Base-by-base conservation (phyloP, 2,888 invertebrate species). In the Phaonia tiefii region DNA sequence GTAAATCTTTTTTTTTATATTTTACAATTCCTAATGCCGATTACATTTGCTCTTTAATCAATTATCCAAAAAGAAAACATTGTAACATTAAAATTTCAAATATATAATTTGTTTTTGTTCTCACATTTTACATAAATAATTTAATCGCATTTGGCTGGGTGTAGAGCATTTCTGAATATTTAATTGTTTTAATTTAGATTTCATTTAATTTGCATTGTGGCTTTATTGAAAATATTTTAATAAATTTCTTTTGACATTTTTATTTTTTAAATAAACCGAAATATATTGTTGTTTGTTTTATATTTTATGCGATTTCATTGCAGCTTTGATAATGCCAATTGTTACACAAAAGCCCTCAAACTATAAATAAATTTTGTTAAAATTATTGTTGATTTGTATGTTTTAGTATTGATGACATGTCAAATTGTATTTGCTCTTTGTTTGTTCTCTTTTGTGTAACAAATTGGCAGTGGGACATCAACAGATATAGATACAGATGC, bases 301-400 rank as follows among this genome's bases (percentile, higher is more conserved):
- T 74, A 17, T 74, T 42, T 56, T 37, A 67, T 39, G 37, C 13
- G 7, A 1, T 63, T 54, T 78, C 17, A 76, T 67, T 75, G 11
- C 79, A 81, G 80, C 84, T 78, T 79, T 71, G 86, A 87, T 89
- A 88, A 88, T 89, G 88, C 88, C 89, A 89, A 86, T 88, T 89
- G 88, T 87, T 87, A 86, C 85, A 86, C 84, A 84, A 89, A 86
- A 86, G 86, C 86, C 84, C 84, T 84, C 42, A 26, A 11, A 49
- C 73, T 75, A 73, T 39, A 37, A 42, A 42, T 65, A n/a, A 42
- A 54, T 81, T 82, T 76, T 66, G 25, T 74, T 82, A 81, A 79
- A 42, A 17, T 58, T 46, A 2, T 60, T 51, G 15, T 51, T 51
- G 15, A 3, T 51, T 39, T 39, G 60, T 37, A 20, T 60, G 31